phyloP scores from a whole-genome alignment of 2,888 invertebrate species.

The Anticlea derivata region DNA sequence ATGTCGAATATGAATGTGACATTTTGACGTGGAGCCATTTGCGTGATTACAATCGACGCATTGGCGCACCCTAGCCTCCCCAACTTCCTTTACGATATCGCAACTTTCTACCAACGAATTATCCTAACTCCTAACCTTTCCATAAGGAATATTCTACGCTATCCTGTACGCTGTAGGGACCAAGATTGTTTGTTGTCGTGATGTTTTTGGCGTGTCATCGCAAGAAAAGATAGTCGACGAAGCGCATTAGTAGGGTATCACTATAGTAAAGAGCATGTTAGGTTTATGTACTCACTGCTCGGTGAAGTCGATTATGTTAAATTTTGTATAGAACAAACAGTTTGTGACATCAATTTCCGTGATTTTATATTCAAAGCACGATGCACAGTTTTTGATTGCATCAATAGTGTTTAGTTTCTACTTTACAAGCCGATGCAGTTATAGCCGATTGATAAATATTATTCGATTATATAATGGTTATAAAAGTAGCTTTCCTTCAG shows the following conservation, averaged over 20 bases:
- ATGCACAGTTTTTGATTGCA: slow-evolving; percentile 33
- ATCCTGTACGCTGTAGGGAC: slow-evolving; percentile 48
- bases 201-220: slow-evolving; percentile 76
- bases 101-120: slow-evolving; percentile 71
- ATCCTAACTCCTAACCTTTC: slow-evolving; percentile 62
- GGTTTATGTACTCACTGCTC: slow-evolving; percentile 66
- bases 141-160: slow-evolving; percentile 55
- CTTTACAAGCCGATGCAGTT: slow-evolving; percentile 1
- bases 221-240: slow-evolving; percentile 80
- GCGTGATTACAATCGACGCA: slow-evolving; percentile 83
- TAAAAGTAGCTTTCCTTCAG: too few species aligned
- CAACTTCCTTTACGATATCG: slow-evolving; percentile 80
- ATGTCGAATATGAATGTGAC: slow-evolving; percentile 75
- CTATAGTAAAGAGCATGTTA: slow-evolving; percentile 69
- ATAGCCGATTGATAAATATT: too few species aligned
- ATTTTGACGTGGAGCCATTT: slow-evolving; percentile 80
- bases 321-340: slow-evolving; percentile 74
- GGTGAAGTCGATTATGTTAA: slow-evolving; percentile 72
- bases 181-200: slow-evolving; percentile 44
- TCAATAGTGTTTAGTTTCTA: slow-evolving; percentile 2
- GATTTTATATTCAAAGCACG: slow-evolving; percentile 37
- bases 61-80: slow-evolving; percentile 76
- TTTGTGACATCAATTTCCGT: slow-evolving; percentile 52
- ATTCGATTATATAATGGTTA: too few species aligned
- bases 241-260: slow-evolving; percentile 81